Conservation (phyloP, 2,797 vertebrate species). For the Periophthalmus magnuspinnatus region DNA sequence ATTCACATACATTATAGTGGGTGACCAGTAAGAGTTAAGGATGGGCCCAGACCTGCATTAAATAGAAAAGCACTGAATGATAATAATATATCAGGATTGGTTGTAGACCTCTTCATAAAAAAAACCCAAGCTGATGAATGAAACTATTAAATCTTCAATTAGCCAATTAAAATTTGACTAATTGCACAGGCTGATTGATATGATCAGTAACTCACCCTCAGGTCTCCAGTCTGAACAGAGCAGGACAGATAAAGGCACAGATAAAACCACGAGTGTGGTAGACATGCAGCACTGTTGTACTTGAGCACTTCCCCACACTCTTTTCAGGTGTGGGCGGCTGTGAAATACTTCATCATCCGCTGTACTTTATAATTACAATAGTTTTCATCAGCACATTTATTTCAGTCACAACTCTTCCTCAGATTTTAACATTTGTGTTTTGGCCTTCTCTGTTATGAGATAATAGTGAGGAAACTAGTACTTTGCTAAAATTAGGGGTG, state of each 20-base stretch:
- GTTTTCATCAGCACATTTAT: not conserved
- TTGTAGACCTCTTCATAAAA: not conserved
- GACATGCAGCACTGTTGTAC: conserved; percentile 29
- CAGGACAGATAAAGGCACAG: conserved; percentile 19
- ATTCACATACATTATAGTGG: no score
- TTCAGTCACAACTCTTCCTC: not conserved
- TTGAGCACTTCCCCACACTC: conserved; percentile 35
- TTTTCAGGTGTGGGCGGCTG: not conserved
- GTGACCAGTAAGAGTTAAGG: no score
- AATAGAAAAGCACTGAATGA: no score
- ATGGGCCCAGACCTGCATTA: no score
- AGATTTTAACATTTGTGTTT: not conserved
- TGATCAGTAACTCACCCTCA: not conserved
- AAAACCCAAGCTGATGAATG: not conserved
- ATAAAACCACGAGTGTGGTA: conserved; percentile 13
- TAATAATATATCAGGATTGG: not conserved
- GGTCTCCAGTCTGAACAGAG: not conserved
- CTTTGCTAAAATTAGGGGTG: not conserved
- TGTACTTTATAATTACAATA: not conserved
- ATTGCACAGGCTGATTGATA: not conserved
- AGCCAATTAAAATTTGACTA: not conserved
- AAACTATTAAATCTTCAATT: not conserved
- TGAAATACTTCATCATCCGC: not conserved
- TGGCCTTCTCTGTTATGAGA: not conserved
- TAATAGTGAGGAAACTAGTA: not conserved